phyloP scores from a whole-genome alignment of 2,797 vertebrate genomes.

The Otolemur crassicaudatus region DNA sequence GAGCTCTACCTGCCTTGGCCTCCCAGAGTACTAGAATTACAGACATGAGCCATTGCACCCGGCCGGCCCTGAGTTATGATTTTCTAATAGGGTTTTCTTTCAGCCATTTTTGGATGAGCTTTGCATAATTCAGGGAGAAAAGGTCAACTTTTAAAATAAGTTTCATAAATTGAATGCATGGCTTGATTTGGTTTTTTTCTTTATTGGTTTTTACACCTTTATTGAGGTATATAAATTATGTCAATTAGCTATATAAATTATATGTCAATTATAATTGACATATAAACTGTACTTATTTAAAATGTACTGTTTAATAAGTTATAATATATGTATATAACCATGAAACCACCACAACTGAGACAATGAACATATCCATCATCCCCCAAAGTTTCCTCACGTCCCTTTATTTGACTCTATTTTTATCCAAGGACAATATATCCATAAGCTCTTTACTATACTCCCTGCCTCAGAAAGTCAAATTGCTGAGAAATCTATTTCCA shows the following conservation, averaged over 20 bases:
- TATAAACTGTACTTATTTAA: conserved; percentile 20
- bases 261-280: neutral
- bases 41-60: no score
- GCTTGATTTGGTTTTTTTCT: conserved; percentile 14
- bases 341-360: neutral
- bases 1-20: no score
- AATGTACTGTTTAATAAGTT: neutral
- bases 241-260: no score
- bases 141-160: neutral
- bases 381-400: neutral
- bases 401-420: conserved; percentile 41
- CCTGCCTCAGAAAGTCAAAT: conserved; percentile 61
- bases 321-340: neutral
- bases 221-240: neutral
- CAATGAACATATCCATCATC: neutral
- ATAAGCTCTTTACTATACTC: conserved; percentile 31
- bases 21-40: no score
- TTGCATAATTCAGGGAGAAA: neutral
- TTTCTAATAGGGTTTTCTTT: conserved; percentile 42
- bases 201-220: conserved; percentile 43
- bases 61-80: neutral
- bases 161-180: conserved; percentile 16
- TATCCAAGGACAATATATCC: conserved; percentile 22
- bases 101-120: neutral
- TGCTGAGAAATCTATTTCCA: conserved; percentile 72